A percentile compares a stretch with the other conserved stretches of the same genome.
These are phyloP conservation scores for Rhingia campestris DNA, from an alignment of 2,888 invertebrate species.

Conservation along the genomic window DNA sequence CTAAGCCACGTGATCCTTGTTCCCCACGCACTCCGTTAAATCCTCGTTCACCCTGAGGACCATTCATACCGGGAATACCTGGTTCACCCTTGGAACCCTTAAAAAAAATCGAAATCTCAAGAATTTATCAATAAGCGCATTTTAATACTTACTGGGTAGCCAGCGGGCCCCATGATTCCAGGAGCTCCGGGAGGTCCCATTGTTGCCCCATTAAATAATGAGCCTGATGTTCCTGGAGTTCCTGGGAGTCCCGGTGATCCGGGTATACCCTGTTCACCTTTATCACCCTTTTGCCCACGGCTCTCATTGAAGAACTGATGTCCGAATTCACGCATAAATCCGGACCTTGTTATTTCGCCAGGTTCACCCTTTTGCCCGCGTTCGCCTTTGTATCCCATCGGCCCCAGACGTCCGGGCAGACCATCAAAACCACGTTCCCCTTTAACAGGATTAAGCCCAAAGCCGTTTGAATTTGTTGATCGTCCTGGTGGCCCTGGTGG, in stretches of 20 bases:
- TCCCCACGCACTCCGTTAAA: constrained; percentile 84
- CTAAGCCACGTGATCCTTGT: constrained; percentile 83
- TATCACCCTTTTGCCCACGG: constrained; percentile 73
- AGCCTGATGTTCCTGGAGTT: constrained; percentile 39
- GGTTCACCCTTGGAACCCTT: constrained; percentile 53
- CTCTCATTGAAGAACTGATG: constrained; percentile 39
- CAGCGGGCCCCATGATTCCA: constrained; percentile 29
- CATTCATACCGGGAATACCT: constrained; percentile 77
- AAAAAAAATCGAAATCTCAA: background rate
- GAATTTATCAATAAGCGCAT: background rate
- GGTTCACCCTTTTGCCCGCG: constrained; percentile 65
- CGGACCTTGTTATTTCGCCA: constrained; percentile 46
- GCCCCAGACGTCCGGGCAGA: constrained; percentile 41
- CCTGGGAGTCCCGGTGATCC: constrained; percentile 83
- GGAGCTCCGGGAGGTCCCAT: constrained; percentile 17
- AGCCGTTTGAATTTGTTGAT: background rate
- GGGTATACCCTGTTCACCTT: constrained; percentile 83
- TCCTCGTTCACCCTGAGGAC: constrained; percentile 86
- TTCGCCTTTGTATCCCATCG: constrained; percentile 57
- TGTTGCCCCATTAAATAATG: background rate
- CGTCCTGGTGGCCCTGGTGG: constrained; percentile 77
- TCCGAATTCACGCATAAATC: constrained; percentile 44
- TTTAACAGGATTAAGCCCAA: constrained; percentile 31
- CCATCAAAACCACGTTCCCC: constrained; percentile 77
- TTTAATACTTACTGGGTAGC: constrained; percentile 16